Conservation (phyloP, 1,140 invertebrate genomes). For the Babylonia areolata region DNA sequence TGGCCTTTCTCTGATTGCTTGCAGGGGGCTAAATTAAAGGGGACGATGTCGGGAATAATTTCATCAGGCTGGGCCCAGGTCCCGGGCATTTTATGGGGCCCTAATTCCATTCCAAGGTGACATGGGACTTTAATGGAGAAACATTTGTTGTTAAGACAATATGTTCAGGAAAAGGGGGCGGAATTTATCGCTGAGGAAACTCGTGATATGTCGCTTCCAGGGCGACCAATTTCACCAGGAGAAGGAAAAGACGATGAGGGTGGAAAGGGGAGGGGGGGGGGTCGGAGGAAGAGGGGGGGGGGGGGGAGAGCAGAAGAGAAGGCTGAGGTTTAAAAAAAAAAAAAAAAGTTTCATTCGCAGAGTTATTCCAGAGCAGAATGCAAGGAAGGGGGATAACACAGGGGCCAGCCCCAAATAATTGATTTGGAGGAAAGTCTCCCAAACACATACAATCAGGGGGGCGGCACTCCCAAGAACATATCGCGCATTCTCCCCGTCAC, state of each 20-base stretch:
- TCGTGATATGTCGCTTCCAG: not conserved
- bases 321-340: not conserved
- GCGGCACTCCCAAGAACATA: conserved; percentile 18
- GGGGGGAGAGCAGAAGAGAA: not conserved
- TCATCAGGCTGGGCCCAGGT: conserved; percentile 21
- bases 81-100: conserved; percentile 39
- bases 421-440: conserved; percentile 33
- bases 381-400: conserved; percentile 36
- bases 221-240: conserved; percentile 9
- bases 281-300: not conserved
- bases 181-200: conserved; percentile 30
- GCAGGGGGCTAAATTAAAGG: conserved; percentile 41
- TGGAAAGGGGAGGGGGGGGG: not conserved
- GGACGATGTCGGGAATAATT: conserved; percentile 42
- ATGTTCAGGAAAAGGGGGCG: conserved; percentile 37
- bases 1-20: conserved; percentile 36
- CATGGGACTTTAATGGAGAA: conserved; percentile 48
- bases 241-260: not conserved
- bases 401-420: too few species aligned
- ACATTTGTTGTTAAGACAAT: conserved; percentile 47
- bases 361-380: not conserved
- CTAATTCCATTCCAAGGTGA: conserved; percentile 43
- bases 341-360: not conserved
- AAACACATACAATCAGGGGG: conserved; percentile 45
- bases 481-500: not conserved